phyloP scores from a whole-genome alignment of 2,888 invertebrate species.

The Isoperla grammatica region DNA sequence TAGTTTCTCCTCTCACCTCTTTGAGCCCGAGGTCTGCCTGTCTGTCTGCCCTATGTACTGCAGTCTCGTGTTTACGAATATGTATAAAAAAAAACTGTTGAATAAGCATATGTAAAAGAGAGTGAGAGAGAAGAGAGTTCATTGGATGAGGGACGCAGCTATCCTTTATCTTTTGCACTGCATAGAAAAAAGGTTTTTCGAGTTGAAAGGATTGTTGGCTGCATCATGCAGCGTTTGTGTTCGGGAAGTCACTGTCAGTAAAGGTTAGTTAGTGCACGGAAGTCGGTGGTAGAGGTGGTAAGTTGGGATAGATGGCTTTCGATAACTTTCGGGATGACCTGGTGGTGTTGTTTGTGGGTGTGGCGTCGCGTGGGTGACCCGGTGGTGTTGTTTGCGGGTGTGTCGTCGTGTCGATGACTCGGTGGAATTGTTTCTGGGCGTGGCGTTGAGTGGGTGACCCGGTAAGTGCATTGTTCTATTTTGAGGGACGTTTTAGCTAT shows the following conservation, averaged over 20 bases:
- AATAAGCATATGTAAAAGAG: slow-evolving; percentile 20
- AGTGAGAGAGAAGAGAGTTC: slow-evolving; percentile 14
- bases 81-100: slow-evolving; percentile 20
- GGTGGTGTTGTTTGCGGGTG: too few species aligned
- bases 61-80: slow-evolving; percentile 17
- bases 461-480: too few species aligned
- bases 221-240: slow-evolving; percentile 14
- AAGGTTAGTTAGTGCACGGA: slow-evolving; percentile 20
- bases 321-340: background rate
- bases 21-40: background rate
- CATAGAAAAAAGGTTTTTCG: slow-evolving; percentile 23
- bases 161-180: slow-evolving; percentile 8
- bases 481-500: too few species aligned
- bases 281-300: slow-evolving; percentile 15
- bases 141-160: slow-evolving; percentile 5
- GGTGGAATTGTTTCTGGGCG: too few species aligned
- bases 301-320: background rate
- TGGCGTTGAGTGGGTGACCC: too few species aligned
- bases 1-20: slow-evolving; percentile 8
- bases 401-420: too few species aligned
- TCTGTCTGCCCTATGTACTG: background rate
- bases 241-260: slow-evolving; percentile 18
- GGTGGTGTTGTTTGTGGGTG: background rate
- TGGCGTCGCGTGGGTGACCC: too few species aligned
- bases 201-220: slow-evolving; percentile 17